A percentile compares a stretch with the other conserved stretches of the same genome.
Evolutionary conservation across 2,797 vertebrate species (phyloP).

Genomic region (Gymnoscopelus microlampas): DNA sequence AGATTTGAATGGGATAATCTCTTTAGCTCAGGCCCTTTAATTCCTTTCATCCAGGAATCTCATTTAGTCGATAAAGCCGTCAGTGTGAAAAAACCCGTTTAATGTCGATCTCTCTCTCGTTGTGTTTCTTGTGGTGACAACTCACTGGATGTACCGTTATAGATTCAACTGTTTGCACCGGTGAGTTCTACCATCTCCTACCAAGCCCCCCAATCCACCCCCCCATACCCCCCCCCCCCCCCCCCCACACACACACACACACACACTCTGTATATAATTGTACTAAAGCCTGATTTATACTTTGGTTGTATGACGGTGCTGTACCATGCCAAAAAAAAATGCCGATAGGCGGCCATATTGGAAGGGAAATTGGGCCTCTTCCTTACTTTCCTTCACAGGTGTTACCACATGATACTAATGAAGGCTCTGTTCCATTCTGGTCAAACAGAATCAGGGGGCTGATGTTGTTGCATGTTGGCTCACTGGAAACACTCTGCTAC

Average conservation of each 20-base stretch:
- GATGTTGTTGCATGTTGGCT: too few species aligned
- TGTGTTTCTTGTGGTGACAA: constrained; percentile 90
- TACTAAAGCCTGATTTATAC: constrained; percentile 40
- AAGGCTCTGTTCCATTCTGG: too few species aligned
- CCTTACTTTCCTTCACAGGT: too few species aligned
- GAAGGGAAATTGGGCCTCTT: too few species aligned
- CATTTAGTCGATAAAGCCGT: constrained; percentile 26
- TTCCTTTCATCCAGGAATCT: constrained; percentile 8
- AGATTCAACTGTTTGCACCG: constrained; percentile 99
- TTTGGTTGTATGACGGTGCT: too few species aligned
- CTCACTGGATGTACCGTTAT: constrained; percentile 94
- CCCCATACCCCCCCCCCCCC: background rate
- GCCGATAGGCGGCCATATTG: too few species aligned
- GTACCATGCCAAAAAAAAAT: too few species aligned
- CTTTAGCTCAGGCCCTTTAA: constrained; percentile 10
- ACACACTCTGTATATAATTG: constrained; percentile 29
- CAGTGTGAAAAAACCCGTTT: constrained; percentile 48
- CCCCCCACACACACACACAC: too few species aligned
- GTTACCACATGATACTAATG: too few species aligned
- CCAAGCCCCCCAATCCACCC: constrained; percentile 79
- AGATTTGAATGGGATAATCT: background rate
- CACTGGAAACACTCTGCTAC: too few species aligned
- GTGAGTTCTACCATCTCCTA: constrained; percentile 90
- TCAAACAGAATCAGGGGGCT: too few species aligned
- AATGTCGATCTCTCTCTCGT: constrained; percentile 82